Base-by-base conservation (phyloP, 2,888 invertebrate genomes). In the Mimachlamys varia region DNA sequence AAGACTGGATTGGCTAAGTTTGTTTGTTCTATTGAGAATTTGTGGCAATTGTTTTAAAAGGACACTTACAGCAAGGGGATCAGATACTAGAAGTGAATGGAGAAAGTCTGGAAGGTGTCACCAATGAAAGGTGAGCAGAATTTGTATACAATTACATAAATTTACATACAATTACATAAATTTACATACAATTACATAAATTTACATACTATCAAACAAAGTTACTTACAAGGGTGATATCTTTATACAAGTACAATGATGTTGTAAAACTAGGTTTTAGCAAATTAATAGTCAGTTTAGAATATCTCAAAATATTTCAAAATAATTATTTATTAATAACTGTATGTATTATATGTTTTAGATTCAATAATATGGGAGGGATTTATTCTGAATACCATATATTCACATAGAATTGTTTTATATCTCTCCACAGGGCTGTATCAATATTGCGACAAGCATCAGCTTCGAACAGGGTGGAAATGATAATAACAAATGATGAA, bases 21-120 rank as follows among this genome's bases (percentile, higher is more conserved):
- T 44, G 44, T 44, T 7, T 44, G 19, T 53, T 53, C 50, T 50
- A 15, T 50, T 53, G 15, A 53, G 13, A 53, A 53, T 1, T 53
- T 53, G 53, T 19, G 15, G 44, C 44, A 3, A 44, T 44, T 44
- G 50, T 55, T 58, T 53, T 91, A 76, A 49, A 90, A 96, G 96
- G 95, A 88, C 94, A 93, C 19, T 90, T 96, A 22, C 94, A 94
- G 76, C 93, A 94, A 92, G 96, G 96, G 12, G 96, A 96, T 89
- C 94, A 95, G 91, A 94, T 96, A 13, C 90, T 96, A 87, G 94
- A 94, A 88, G 96, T 96, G 76, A 96, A 96, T 93, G 95, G 94
- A 55, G 94, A 95, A 89, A 95, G 94, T 91, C 92, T 95, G 89
- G 95, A 95, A 88, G 95, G 95, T 22, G 93, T 95, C 44, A 94